A percentile compares a stretch with the other conserved stretches of the same genome.
Conservation (phyloP, 2,888 invertebrate species). For the Bugulina stolonifera region DNA sequence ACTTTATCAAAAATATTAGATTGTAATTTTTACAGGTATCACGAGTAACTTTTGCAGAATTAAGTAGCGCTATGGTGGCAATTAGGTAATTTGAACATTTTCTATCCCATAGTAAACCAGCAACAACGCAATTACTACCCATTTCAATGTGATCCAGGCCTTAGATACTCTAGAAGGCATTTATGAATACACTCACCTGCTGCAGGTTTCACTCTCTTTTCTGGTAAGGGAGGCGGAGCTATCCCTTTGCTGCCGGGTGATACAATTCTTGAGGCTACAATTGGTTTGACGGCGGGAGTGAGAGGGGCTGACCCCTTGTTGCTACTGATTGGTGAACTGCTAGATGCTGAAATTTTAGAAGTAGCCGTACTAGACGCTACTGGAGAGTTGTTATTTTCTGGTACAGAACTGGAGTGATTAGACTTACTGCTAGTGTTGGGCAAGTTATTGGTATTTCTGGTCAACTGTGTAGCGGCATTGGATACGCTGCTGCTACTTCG, state of each 20-base stretch:
- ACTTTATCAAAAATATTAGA: too few relatives aligned
- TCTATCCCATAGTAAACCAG: too few relatives aligned
- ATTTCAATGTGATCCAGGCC: too few relatives aligned
- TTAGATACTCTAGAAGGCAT: too few relatives aligned
- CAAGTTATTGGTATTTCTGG: background rate
- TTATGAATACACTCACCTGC: conserved; percentile 12
- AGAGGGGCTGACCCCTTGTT: background rate
- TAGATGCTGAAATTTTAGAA: background rate
- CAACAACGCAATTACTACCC: too few relatives aligned
- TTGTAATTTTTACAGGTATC: too few relatives aligned
- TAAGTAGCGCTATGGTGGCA: too few relatives aligned
- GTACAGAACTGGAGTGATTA: too few relatives aligned
- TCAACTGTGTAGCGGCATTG: background rate
- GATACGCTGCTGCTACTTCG: background rate
- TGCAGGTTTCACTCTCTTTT: conserved; percentile 10
- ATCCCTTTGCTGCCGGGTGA: background rate
- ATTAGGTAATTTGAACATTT: too few relatives aligned
- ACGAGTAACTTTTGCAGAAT: too few relatives aligned
- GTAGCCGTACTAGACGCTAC: background rate
- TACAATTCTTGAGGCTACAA: background rate
- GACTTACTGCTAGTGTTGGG: too few relatives aligned
- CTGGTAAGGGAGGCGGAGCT: conserved; percentile 25
- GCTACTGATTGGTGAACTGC: background rate
- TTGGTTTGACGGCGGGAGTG: background rate
- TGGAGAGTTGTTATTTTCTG: too few relatives aligned